Evolutionary conservation across 2,113 vertebrate species (phyloP).

Genomic region (Ginglymostoma cirratum): DNA sequence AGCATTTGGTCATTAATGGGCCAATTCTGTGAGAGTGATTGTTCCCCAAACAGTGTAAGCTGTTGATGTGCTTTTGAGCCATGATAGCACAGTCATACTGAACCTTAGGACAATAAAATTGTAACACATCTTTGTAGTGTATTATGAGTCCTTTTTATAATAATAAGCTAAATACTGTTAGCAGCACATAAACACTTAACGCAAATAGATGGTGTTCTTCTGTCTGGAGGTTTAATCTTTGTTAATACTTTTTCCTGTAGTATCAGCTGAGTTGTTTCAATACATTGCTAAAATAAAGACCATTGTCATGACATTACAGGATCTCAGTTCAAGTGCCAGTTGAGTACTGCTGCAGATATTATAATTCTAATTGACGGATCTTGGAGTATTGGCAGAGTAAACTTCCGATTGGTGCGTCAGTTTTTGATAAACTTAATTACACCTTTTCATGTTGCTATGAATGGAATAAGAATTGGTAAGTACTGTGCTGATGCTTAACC

Average conservation of each 20-base stretch:
- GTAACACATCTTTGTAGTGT: neutral
- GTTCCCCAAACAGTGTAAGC: no score
- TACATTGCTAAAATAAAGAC: neutral
- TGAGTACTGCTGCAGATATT: conserved; percentile 57
- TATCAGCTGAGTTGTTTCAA: neutral
- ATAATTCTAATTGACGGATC: conserved; percentile 84
- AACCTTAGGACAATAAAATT: neutral
- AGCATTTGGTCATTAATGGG: no score
- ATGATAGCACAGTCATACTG: no score
- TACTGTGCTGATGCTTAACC: neutral
- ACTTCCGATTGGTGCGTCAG: conserved; percentile 80
- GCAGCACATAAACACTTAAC: neutral
- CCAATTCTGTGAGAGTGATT: no score
- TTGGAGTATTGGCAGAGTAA: conserved; percentile 84
- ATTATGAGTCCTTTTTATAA: neutral
- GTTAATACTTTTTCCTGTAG: neutral
- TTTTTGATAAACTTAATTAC: conserved; percentile 75
- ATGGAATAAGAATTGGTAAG: conserved; percentile 80
- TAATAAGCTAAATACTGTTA: neutral
- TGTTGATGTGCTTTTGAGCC: no score
- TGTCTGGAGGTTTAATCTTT: neutral
- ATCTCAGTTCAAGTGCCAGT: conserved; percentile 63
- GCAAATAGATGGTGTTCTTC: neutral
- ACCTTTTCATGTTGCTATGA: conserved; percentile 68
- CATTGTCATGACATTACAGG: conserved; percentile 39